Evolutionary conservation across 1,140 invertebrate species (phyloP), one percentile per base, ranked within the genome.

Genomic region (Papilio xuthus): DNA sequence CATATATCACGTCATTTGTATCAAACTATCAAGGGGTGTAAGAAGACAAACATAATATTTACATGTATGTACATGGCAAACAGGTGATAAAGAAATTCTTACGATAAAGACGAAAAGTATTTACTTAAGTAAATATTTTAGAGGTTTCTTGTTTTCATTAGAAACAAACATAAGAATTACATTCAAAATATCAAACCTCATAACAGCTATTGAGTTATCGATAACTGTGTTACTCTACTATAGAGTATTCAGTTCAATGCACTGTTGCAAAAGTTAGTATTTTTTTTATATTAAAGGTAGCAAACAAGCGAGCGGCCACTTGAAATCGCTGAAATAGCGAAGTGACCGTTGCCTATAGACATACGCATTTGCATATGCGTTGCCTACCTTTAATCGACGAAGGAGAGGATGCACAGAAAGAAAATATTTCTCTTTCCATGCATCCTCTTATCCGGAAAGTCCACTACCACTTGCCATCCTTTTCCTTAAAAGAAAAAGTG

Each of bases 41-140:
- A 60, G 60, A 67, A 67, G 60, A 28, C 26, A 67, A 67, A 67
- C 26, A 67, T 15, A n/a, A 18, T 60, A 26, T 60, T 28, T 28
- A 67, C 23, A 13, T 23, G 4, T 63, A 26, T 8, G 28, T 28
- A 28, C 60, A 67, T 28, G 4, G 4, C 10, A 60, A 15, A 26
- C 7, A n/a, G 2, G 50, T 12, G 42, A 44, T 44, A 2, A 53
- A 53, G 50, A 53, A 53, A 53, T n/a, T n/a, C 50, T n/a, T n/a
- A 53, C 18, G 18, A 53, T 20, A 7, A 53, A 53, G 50, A 20
- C 50, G n/a, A 37, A 37, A n/a, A n/a, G n/a, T 37, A 3, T 37
- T 37, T 7, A 32, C 32, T 32, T 37, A 3, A 37, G 4, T 37
- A 37, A 37, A 37, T 7, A 37, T 53, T 6, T 47, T 47, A 6